Percentiles rank a stretch among this genome's conserved stretches.
phyloP scores from a whole-genome alignment of 1,140 invertebrate species.

The Ceratina calcarata region DNA sequence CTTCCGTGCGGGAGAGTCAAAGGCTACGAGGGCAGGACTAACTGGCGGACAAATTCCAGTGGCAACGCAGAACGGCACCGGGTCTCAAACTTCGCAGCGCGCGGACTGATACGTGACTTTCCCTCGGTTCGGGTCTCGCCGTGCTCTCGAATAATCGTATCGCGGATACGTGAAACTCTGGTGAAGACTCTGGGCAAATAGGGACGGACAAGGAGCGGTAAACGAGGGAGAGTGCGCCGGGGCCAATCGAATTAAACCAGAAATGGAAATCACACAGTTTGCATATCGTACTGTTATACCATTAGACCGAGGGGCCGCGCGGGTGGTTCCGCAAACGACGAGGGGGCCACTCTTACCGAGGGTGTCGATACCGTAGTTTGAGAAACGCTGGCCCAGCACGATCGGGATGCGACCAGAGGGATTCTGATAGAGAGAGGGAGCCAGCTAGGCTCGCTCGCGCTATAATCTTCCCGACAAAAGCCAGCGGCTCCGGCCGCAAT shows the following conservation, averaged over 20 bases:
- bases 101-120: constrained; percentile 35
- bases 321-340: not conserved
- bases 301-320: not conserved
- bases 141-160: not conserved
- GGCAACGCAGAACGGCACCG: not conserved
- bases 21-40: not conserved
- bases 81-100: constrained; percentile 11
- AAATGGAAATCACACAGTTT: not conserved
- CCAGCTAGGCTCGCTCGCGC: constrained; percentile 36
- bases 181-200: not conserved
- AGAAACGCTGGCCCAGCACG: constrained; percentile 22
- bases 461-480: constrained; percentile 72
- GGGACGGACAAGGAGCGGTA: not conserved
- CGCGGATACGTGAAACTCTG: too few species aligned
- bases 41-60: not conserved
- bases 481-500: constrained; percentile 64
- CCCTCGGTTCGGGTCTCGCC: not conserved
- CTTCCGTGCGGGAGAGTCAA: constrained; percentile 13
- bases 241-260: not conserved
- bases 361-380: not conserved
- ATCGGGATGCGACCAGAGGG: not conserved
- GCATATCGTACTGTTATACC: constrained; percentile 3
- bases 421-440: constrained; percentile 21
- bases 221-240: not conserved
- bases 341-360: not conserved